Evolutionary conservation across 23 tunicate species (phyloP).

Genomic region (Styela plicata): DNA sequence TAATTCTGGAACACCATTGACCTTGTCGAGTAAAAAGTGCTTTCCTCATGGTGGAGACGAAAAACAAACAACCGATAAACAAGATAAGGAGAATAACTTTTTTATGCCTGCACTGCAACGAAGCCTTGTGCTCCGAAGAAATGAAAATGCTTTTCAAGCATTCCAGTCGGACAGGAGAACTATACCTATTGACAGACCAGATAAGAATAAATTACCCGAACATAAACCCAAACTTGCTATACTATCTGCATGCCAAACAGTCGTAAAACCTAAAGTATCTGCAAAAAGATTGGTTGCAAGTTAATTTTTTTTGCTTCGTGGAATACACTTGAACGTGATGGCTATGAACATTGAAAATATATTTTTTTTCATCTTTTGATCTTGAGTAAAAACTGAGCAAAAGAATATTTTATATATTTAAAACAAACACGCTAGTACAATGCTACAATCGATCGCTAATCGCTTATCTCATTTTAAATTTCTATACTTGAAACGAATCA

Average conservation of each 20-base stretch:
- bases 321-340: too few relatives aligned
- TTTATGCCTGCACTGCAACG: not conserved
- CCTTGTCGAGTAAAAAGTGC: constrained; percentile 9
- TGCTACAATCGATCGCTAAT: too few relatives aligned
- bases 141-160: not conserved
- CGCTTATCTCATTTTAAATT: too few relatives aligned
- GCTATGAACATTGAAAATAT: too few relatives aligned
- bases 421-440: too few relatives aligned
- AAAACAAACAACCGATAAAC: not conserved
- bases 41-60: not conserved
- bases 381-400: too few relatives aligned
- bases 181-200: not conserved
- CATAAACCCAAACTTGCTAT: not conserved
- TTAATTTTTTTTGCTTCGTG: too few relatives aligned
- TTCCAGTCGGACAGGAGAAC: not conserved
- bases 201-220: not conserved
- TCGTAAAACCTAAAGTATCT: not conserved
- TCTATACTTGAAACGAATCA: too few relatives aligned
- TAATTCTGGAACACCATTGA: not conserved
- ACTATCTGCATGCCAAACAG: not conserved
- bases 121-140: not conserved
- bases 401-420: too few relatives aligned
- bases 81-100: not conserved
- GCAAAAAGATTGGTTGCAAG: not conserved
- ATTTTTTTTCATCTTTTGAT: too few relatives aligned